phyloP scores from a whole-genome alignment of 1,140 invertebrate genomes.

The Drosophila rhopaloa region DNA sequence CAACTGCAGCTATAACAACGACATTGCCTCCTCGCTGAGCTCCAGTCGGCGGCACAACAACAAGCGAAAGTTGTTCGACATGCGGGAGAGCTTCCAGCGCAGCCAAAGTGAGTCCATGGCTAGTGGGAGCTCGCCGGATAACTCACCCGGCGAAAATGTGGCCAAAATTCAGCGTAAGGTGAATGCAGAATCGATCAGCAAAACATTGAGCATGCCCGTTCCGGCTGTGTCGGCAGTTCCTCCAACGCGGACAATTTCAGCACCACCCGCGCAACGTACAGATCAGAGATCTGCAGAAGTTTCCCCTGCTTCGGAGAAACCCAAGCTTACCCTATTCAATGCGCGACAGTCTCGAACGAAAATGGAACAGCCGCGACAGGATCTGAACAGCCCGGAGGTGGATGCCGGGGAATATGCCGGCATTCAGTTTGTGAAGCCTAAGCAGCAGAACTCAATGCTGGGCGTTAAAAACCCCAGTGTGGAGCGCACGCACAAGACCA shows the following conservation, averaged over 20 bases:
- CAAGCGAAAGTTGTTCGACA: constrained; percentile 69
- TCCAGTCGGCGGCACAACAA: constrained; percentile 65
- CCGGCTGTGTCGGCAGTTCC: constrained; percentile 34
- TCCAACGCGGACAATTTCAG: constrained; percentile 47
- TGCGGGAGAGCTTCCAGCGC: constrained; percentile 21
- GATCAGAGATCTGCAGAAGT: neutral
- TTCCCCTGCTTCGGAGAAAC: constrained; percentile 32
- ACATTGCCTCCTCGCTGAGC: constrained; percentile 79
- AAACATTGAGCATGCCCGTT: constrained; percentile 54
- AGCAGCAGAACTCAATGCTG: constrained; percentile 45
- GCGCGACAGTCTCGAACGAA: constrained; percentile 23
- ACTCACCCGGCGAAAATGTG: constrained; percentile 46
- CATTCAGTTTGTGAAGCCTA: constrained; percentile 81
- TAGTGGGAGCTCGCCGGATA: constrained; percentile 45
- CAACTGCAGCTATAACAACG: constrained; percentile 77
- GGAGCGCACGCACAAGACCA: constrained; percentile 79
- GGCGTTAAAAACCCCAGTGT: constrained; percentile 54
- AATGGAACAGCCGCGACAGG: constrained; percentile 7
- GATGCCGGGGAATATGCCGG: constrained; percentile 68
- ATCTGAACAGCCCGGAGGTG: constrained; percentile 61
- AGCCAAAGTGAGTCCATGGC: constrained; percentile 2
- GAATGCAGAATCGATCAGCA: constrained; percentile 29
- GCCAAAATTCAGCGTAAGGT: constrained; percentile 67
- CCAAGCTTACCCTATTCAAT: constrained; percentile 78
- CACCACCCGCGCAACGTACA: constrained; percentile 13